Evolutionary conservation across 2,113 vertebrate species (phyloP).

Genomic region (Numenius arquata): DNA sequence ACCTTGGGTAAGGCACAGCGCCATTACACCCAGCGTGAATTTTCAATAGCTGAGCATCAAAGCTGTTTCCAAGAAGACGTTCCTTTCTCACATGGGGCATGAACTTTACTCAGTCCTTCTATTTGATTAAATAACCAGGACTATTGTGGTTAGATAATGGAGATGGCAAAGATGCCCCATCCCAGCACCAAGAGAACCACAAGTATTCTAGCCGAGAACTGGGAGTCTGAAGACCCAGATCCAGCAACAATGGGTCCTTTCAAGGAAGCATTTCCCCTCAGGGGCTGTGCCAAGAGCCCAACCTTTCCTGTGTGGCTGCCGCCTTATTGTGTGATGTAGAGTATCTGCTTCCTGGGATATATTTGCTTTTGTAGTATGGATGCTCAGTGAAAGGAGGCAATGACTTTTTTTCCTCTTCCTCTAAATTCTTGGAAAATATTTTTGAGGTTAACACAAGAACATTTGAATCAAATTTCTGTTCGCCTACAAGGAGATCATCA

Average conservation of each 20-base stretch:
- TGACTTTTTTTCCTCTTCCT: conserved; percentile 59
- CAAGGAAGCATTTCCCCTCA: conserved; percentile 66
- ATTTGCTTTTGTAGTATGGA: conserved; percentile 66
- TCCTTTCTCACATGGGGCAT: not conserved
- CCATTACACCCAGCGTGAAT: not conserved
- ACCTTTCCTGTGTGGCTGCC: conserved; percentile 66
- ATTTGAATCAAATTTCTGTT: not conserved
- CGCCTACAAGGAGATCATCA: not conserved
- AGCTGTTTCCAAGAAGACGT: not conserved
- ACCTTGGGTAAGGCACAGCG: not conserved
- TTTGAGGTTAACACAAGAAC: conserved; percentile 34
- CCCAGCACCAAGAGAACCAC: not conserved
- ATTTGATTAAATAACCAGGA: conserved; percentile 1
- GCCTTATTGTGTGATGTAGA: conserved; percentile 50
- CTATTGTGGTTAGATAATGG: not conserved
- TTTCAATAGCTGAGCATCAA: not conserved
- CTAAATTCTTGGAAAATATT: conserved; percentile 63
- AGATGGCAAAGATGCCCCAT: conserved; percentile 40
- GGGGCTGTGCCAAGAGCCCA: conserved; percentile 63
- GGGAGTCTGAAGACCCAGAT: conserved; percentile 32
- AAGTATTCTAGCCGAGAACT: not conserved
- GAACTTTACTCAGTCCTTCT: not conserved
- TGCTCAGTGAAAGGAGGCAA: conserved; percentile 55
- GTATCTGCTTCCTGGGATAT: conserved; percentile 69
- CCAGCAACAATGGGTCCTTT: conserved; percentile 63